phyloP scores from a whole-genome alignment of 2,888 invertebrate species.

The Mesorhabditis sp. region DNA sequence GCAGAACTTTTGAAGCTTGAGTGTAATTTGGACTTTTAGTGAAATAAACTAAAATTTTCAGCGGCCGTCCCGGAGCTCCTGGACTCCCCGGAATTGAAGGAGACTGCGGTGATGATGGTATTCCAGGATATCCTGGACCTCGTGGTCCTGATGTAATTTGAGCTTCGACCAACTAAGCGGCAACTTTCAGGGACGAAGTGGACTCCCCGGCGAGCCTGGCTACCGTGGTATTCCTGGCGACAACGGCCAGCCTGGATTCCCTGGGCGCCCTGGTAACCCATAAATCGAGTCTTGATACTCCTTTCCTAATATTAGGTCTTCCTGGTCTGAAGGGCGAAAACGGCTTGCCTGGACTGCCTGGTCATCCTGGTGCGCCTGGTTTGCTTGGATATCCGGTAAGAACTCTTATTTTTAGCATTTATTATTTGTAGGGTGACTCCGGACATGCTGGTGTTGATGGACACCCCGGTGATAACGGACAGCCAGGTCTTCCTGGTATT shows the following conservation, averaged over 20 bases:
- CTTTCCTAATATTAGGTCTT: neutral
- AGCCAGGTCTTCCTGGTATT: conserved; percentile 26
- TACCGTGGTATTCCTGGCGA: conserved; percentile 24
- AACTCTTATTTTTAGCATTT: neutral
- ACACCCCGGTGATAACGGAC: conserved; percentile 34
- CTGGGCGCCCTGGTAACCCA: conserved; percentile 35
- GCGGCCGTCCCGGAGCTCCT: conserved; percentile 15
- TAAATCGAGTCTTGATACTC: neutral
- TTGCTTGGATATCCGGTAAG: conserved; percentile 22
- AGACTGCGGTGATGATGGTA: conserved; percentile 44
- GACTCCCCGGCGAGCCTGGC: neutral
- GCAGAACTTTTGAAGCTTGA: neutral
- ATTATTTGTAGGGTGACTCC: conserved; percentile 12
- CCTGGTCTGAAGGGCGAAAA: conserved; percentile 43
- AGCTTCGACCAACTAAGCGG: conserved; percentile 1
- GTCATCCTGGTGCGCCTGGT: conserved; percentile 44
- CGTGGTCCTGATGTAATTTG: conserved; percentile 1
- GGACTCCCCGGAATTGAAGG: conserved; percentile 34
- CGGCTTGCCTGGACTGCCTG: conserved; percentile 38
- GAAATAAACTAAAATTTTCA: conserved; percentile 1
- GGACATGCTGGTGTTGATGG: conserved; percentile 39
- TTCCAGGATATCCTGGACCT: conserved; percentile 9
- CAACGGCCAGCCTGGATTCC: conserved; percentile 32
- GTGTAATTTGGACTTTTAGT: neutral
- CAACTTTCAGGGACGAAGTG: conserved; percentile 1